These are phyloP conservation scores for Indri indri DNA, from an alignment of 2,113 vertebrate species.

Conservation along the genomic window DNA sequence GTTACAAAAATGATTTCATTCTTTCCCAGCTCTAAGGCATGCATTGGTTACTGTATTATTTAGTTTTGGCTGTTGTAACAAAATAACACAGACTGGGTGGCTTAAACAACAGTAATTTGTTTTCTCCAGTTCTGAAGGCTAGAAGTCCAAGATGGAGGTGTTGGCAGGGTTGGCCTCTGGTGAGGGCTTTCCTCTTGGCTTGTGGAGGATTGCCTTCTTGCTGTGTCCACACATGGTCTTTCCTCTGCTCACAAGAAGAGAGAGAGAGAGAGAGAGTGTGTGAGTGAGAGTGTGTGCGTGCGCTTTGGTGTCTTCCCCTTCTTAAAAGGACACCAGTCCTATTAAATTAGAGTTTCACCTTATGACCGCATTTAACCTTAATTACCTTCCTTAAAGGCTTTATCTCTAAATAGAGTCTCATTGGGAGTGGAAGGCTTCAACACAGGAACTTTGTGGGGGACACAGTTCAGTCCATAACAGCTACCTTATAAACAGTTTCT, in stretches of 20 bases:
- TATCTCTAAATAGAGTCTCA: not conserved
- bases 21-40: not conserved
- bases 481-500: not conserved
- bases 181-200: not conserved
- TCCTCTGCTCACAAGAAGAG: not conserved
- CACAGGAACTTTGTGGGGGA: not conserved
- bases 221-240: rapidly evolving
- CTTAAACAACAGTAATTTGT: not conserved
- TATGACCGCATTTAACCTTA: not conserved
- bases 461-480: not conserved
- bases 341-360: too few species aligned
- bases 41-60: too few species aligned
- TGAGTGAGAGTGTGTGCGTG: too few species aligned
- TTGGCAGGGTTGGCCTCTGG: not conserved
- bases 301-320: not conserved
- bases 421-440: not conserved
- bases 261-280: too few species aligned
- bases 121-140: not conserved
- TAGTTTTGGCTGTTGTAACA: not conserved
- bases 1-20: not conserved
- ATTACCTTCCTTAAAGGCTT: not conserved
- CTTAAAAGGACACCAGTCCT: not conserved
- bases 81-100: not conserved
- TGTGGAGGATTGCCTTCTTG: not conserved
- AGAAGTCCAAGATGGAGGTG: not conserved